Evolutionary conservation across 2,888 invertebrate species (phyloP).

Genomic region (Cinara cedri): DNA sequence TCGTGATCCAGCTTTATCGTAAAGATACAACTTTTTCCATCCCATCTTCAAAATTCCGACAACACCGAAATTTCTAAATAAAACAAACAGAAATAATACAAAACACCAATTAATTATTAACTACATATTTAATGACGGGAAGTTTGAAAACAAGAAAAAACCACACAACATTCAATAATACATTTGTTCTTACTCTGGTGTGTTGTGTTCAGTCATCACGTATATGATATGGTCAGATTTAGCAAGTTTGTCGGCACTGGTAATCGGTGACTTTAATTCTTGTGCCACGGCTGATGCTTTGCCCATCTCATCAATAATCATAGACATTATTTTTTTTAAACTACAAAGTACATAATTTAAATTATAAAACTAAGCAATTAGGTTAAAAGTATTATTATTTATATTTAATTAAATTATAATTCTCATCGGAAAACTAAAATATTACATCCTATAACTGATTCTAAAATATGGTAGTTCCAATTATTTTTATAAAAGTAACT

Average conservation of each 20-base stretch:
- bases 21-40: constrained; percentile 85
- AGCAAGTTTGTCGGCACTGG: constrained; percentile 72
- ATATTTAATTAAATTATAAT: too few relatives aligned
- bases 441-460: too few relatives aligned
- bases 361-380: too few relatives aligned
- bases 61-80: constrained; percentile 62
- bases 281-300: constrained; percentile 78
- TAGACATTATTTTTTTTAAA: constrained; percentile 61
- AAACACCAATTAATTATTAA: neutral
- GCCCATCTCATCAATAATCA: constrained; percentile 66
- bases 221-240: constrained; percentile 68
- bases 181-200: constrained; percentile 62
- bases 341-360: too few relatives aligned
- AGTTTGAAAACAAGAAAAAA: too few relatives aligned
- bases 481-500: too few relatives aligned
- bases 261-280: constrained; percentile 75
- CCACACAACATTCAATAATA: too few relatives aligned
- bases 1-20: constrained; percentile 73
- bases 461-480: too few relatives aligned
- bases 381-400: too few relatives aligned
- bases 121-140: too few relatives aligned
- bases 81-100: neutral
- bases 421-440: too few relatives aligned
- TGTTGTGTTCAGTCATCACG: constrained; percentile 68
- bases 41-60: constrained; percentile 91